Conservation (phyloP, 2,113 vertebrate genomes). For the Siphamia tubifer region DNA sequence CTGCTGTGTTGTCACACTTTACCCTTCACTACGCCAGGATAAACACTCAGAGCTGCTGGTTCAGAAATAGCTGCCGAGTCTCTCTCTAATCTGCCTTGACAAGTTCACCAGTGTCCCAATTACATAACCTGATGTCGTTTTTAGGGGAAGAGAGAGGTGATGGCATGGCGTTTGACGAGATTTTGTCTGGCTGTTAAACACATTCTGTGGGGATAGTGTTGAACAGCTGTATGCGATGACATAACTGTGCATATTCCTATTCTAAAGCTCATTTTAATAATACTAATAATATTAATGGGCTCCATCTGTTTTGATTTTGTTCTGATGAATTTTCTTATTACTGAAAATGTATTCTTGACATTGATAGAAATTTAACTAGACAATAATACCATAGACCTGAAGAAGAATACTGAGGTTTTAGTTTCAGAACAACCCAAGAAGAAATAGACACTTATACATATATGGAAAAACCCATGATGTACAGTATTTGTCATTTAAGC, state of each 20-base stretch:
- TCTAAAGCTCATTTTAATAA: not conserved
- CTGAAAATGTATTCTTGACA: too few species aligned
- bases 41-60: slow-evolving; percentile 3
- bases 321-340: too few species aligned
- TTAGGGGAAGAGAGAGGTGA: not conserved
- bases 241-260: not conserved
- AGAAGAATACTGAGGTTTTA: too few species aligned
- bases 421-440: too few species aligned
- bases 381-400: too few species aligned
- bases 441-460: too few species aligned
- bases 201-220: not conserved
- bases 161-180: not conserved
- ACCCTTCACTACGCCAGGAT: not conserved
- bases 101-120: not conserved
- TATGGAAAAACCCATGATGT: too few species aligned
- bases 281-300: not conserved
- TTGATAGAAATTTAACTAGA: too few species aligned
- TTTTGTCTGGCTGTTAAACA: not conserved
- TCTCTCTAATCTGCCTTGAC: slow-evolving; percentile 25
- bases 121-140: slow-evolving; percentile 26
- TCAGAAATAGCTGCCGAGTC: slow-evolving; percentile 15
- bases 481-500: too few species aligned
- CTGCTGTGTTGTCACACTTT: not conserved
- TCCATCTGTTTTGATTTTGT: too few species aligned
- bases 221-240: not conserved